A percentile compares a stretch with the other conserved stretches of the same genome.
Conservation (phyloP, 2,888 invertebrate genomes). For the Anodontia alba region DNA sequence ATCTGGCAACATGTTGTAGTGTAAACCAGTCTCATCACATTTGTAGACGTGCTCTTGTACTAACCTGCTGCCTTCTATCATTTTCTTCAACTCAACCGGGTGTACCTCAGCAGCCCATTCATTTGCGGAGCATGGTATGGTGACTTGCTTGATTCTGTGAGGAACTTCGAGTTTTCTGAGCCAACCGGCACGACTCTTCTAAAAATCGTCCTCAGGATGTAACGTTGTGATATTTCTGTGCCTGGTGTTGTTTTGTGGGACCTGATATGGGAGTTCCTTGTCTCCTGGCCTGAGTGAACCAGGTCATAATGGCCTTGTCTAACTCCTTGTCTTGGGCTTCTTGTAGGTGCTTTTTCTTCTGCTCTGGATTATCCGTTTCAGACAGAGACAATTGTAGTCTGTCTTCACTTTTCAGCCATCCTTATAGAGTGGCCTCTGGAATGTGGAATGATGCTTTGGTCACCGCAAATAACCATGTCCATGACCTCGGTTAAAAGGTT, state of each 20-base stretch:
- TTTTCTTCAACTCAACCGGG: background rate
- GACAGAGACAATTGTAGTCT: background rate
- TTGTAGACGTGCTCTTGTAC: background rate
- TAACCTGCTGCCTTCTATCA: background rate
- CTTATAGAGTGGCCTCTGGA: background rate
- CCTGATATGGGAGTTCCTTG: conserved; percentile 23
- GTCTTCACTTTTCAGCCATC: conserved; percentile 24
- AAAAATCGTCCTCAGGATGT: background rate
- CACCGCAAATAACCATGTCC: too few relatives aligned
- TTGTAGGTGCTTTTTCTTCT: background rate
- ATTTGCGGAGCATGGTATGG: background rate
- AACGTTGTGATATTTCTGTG: background rate
- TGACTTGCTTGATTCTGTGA: conserved; percentile 22
- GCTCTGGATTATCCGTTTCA: background rate
- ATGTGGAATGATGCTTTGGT: too few relatives aligned
- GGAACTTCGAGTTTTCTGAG: background rate
- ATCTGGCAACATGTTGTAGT: conserved; percentile 57
- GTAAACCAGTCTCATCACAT: background rate
- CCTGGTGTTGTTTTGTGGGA: conserved; percentile 4
- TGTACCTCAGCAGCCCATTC: background rate
- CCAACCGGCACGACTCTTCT: conserved; percentile 17
- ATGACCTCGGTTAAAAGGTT: too few relatives aligned
- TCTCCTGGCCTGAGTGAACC: conserved; percentile 9
- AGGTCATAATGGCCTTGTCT: background rate
- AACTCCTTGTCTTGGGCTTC: background rate